Evolutionary conservation across 2,888 invertebrate species (phyloP), one percentile per base, ranked within the genome.

Genomic region (Odontomyia ornata): DNA sequence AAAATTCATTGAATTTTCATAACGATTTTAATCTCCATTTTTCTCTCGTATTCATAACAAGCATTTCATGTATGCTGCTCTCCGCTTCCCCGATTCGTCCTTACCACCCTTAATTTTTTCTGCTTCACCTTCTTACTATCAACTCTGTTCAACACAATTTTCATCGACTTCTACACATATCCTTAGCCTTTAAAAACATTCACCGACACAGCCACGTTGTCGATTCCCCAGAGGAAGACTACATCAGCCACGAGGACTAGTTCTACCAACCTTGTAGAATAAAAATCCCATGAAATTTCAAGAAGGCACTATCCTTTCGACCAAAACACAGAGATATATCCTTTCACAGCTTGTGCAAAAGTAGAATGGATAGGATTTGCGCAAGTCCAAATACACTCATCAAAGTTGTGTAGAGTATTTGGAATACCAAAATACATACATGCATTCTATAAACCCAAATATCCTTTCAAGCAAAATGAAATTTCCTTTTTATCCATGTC

Each of bases 271-370:
- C 60, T 28, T 43, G 9, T 36, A 11, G 73, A 73, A 36, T 73
- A 60, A 73, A 73, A 73, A 73, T 73, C 73, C 25, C 73, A 73
- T 73, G 73, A 73, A 73, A 60, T 13, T 56, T 56, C 72, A 72
- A 72, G 56, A 21, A 46, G 36, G 36, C 43, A 67, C 43, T 52
- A 43, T 46, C 46, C 25, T 47, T 47, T 25, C 18, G 25, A 69
- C 25, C 27, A 15, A 64, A n/a, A 23, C 18, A 2, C 2, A 60
- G 13, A 21, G 27, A 60, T n/a, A n/a, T n/a, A n/a, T 28, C 64
- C 64, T 28, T 1, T 60, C 5, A 9, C 9, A 5, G 52, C 4
- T 3, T 18, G 52, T 52, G 52, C 52, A 52, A 52, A 52, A 13
- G 52, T 52, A 18, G 4, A 15, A 52, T 25, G 60, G 18, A 64